Evolutionary conservation across 35 echinoderm and acorn worm genomes (phyloP), one percentile per base, ranked within the genome.

Genomic region (Ophiothrix spiculata): DNA sequence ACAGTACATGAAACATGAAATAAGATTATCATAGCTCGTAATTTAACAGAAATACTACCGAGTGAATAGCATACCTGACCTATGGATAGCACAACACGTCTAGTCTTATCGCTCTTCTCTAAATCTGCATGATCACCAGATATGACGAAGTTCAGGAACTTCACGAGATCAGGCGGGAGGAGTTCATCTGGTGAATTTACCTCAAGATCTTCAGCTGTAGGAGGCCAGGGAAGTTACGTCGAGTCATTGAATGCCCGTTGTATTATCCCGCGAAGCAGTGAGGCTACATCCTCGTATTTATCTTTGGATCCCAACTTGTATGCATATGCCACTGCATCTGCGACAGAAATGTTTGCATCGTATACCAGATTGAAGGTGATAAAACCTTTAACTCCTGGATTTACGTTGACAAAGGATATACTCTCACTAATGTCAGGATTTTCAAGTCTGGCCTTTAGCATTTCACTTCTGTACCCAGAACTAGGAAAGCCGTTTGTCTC

Each of bases 391-490:
- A 39, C 81, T n/a, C 73, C 60, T 75, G 78, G 81, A 40, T 89
- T 25, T 16, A 89, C 32, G 45, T 89, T 89, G 23, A 39, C 36
- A 83, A 89, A 82, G 28, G 79, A 16, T 1, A 89, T 84, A 32
- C 13, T 14, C 0, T 84, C 63, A 38, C 39, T 14, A 14, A 78
- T 75, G 3, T 84, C 19, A 38, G 78, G 31, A 0, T 83, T 90
- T 81, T 90, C 75, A 79, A 94, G 87, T 35, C 56, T 23, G 28
- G 3, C 41, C 64, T 80, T 90, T 14, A 94, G 87, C 23, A 90
- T 94, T 28, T 73, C 82, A 64, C 31, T 39, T 81, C 92, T 81
- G 64, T 90, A 89, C 14, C 84, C 35, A n/a, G 82, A 77, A 64
- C 90, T 93, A 8, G 63, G 45, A 35, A 78, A 88, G 13, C 75